These are phyloP conservation scores for Gopherus flavomarginatus DNA, from an alignment of 2,113 vertebrate genomes.

Conservation along the genomic window DNA sequence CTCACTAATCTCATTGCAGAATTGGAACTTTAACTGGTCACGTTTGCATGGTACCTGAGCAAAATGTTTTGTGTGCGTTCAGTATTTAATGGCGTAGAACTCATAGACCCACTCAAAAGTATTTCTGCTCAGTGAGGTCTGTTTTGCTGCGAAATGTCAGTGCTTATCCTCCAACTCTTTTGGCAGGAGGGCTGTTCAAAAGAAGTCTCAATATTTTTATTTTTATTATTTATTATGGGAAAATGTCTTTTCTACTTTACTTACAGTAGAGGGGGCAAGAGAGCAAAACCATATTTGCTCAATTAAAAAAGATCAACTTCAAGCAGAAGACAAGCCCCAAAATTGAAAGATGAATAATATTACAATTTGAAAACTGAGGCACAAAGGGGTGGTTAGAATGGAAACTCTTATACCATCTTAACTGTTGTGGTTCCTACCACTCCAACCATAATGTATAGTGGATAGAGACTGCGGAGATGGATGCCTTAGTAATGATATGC, in stretches of 20 bases:
- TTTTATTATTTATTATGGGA: neutral
- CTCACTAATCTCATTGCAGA: neutral
- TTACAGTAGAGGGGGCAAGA: neutral
- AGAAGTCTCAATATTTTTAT: fast-evolving
- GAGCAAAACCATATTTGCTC: neutral
- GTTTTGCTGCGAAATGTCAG: neutral
- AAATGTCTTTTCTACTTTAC: neutral
- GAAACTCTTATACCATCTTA: neutral
- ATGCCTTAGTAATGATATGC: neutral
- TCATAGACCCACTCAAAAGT: neutral
- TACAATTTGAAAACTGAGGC: neutral
- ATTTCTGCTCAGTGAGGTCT: neutral
- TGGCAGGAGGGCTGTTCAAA: neutral
- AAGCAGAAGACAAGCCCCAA: neutral
- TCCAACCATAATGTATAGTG: neutral
- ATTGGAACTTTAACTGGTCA: neutral
- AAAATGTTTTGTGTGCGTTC: neutral
- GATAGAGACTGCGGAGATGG: neutral
- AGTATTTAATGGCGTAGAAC: neutral
- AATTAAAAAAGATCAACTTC: neutral
- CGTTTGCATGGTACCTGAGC: neutral
- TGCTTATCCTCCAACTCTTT: neutral
- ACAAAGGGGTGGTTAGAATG: neutral
- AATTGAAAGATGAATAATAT: neutral
- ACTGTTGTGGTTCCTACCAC: neutral